phyloP scores from a whole-genome alignment of 30 jellyfish, hydroid and myxozoan genomes.

The Hydractinia echinata region DNA sequence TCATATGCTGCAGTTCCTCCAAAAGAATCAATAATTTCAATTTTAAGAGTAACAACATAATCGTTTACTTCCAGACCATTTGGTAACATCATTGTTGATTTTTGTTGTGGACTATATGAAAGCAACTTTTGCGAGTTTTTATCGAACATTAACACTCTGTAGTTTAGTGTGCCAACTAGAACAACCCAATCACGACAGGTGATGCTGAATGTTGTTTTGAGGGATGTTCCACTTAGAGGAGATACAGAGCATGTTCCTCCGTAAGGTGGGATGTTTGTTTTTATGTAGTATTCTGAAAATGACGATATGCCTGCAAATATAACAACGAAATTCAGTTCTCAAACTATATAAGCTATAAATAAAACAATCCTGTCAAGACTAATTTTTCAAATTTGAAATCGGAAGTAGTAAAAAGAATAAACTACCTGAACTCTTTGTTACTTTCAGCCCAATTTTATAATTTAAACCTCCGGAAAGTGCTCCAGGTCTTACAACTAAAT shows the following conservation, averaged over 20 bases:
- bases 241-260: constrained; percentile 20
- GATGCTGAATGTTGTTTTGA: background rate
- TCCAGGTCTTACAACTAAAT: constrained; percentile 21
- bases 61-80: background rate
- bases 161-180: background rate
- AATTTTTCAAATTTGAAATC: background rate
- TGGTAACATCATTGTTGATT: constrained; percentile 7
- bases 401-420: background rate
- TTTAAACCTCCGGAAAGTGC: background rate
- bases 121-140: background rate
- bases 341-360: too few species aligned
- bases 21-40: constrained; percentile 19
- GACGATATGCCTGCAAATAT: background rate
- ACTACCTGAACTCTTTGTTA: constrained; percentile 28
- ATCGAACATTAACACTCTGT: background rate
- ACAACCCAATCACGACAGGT: constrained; percentile 23
- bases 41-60: constrained; percentile 17
- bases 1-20: constrained; percentile 16
- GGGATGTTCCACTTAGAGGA: constrained; percentile 21
- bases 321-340: too few species aligned
- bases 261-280: constrained; percentile 3
- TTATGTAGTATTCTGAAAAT: constrained; percentile 17
- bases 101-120: constrained; percentile 15
- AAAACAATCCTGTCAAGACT: background rate
- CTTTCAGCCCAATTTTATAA: constrained; percentile 2